These are phyloP conservation scores for Anomalospiza imberbis DNA, from an alignment of 2,797 vertebrate genomes.

Conservation along the genomic window DNA sequence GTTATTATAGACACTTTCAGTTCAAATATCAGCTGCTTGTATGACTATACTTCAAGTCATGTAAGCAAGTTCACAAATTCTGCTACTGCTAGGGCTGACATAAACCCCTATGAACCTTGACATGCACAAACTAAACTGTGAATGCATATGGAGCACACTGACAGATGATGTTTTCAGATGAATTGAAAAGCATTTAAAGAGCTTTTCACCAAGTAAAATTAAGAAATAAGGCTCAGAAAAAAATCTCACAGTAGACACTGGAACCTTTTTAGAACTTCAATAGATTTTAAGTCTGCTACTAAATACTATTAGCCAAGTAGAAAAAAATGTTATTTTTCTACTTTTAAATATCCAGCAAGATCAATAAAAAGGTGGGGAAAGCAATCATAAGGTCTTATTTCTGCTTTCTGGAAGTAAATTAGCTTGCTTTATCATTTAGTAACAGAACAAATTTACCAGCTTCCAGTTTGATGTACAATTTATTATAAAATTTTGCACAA, in stretches of 20 bases:
- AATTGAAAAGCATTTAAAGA: neutral
- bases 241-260: neutral
- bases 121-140: neutral
- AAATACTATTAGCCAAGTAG: neutral
- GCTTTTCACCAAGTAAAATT: neutral
- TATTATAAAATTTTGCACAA: neutral
- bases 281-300: neutral
- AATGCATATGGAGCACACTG: neutral
- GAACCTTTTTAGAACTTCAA: neutral
- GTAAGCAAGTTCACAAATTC: neutral
- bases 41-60: neutral
- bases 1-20: neutral
- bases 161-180: neutral
- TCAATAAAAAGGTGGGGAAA: neutral
- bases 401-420: neutral
- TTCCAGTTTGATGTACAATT: neutral
- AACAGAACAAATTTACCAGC: neutral
- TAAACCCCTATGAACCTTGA: neutral
- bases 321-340: neutral
- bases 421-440: neutral
- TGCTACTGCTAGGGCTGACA: neutral
- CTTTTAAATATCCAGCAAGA: neutral
- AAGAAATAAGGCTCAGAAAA: neutral
- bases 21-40: neutral
- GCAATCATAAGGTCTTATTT: neutral